Evolutionary conservation across 2,797 vertebrate genomes (phyloP).

Genomic region (Rhabdomys pumilio): DNA sequence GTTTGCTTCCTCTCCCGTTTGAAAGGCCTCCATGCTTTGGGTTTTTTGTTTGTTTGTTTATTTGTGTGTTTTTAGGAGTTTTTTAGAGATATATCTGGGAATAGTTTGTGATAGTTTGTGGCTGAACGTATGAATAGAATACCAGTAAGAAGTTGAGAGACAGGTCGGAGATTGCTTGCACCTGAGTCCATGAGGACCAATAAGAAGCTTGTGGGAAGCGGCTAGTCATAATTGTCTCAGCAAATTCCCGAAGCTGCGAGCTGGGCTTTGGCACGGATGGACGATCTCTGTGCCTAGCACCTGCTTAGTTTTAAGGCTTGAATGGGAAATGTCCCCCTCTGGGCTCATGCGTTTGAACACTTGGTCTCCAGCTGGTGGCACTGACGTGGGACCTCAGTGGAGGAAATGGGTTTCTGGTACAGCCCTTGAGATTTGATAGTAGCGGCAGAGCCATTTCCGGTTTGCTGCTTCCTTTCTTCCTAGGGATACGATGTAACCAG

Average conservation of each 20-base stretch:
- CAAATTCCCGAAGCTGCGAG: fast-evolving
- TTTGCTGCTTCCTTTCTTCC: background rate
- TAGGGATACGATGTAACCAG: background rate
- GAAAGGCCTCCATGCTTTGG: background rate
- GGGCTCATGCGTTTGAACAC: background rate
- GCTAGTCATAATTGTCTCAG: background rate
- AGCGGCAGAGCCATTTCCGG: background rate
- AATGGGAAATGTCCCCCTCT: background rate
- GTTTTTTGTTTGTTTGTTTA: background rate
- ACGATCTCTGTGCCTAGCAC: background rate
- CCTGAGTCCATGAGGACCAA: background rate
- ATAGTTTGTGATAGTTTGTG: background rate
- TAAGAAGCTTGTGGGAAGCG: background rate
- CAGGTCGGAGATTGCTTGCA: background rate
- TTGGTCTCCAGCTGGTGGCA: background rate
- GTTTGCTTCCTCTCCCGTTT: background rate
- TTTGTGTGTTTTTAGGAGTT: too few relatives aligned
- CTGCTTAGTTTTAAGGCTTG: background rate
- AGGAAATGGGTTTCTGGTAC: background rate
- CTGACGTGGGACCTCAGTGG: background rate
- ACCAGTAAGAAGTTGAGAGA: background rate
- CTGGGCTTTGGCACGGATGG: too few relatives aligned
- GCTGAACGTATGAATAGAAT: background rate
- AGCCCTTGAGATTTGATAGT: background rate
- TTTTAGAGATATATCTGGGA: background rate